A percentile compares a stretch with the other conserved stretches of the same genome.
phyloP scores from a whole-genome alignment of 2,888 invertebrate species.

The Sarcophaga caerulescens region DNA sequence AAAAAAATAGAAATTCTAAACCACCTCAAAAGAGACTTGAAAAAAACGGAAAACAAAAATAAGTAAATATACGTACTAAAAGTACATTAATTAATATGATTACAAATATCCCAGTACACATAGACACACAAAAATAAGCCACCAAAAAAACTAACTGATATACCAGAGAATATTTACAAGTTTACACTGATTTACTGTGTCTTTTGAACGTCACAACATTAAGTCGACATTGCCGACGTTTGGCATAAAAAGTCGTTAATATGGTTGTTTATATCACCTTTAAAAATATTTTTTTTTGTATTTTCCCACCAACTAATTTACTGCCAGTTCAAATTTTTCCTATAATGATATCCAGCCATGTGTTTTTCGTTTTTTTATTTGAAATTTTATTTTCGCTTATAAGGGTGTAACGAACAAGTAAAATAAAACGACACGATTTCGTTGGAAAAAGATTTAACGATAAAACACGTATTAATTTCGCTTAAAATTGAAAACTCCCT shows the following conservation, averaged over 20 bases:
- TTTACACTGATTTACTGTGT: neutral
- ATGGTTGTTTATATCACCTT: constrained; percentile 3
- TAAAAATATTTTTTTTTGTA: neutral
- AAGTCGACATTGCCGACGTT: neutral
- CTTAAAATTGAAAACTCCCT: constrained; percentile 64
- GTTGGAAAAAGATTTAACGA: constrained; percentile 75
- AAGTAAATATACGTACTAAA: neutral
- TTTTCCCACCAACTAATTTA: neutral
- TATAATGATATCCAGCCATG: neutral
- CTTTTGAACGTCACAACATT: neutral
- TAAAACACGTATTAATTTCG: constrained; percentile 80
- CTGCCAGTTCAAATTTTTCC: neutral
- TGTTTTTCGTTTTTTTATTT: neutral
- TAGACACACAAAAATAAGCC: neutral
- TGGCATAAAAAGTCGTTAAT: constrained; percentile 14
- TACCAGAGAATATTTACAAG: neutral
- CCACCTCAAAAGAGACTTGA: neutral
- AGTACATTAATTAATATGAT: neutral
- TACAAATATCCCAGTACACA: neutral
- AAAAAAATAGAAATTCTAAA: neutral
- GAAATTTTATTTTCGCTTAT: neutral
- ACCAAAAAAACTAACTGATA: neutral
- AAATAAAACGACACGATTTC: constrained; percentile 38
- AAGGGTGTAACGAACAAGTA: constrained; percentile 56
- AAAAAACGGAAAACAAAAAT: neutral